phyloP scores from a whole-genome alignment of 37 sponge, comb jelly and placozoan genomes.

The Spongia lamella region DNA sequence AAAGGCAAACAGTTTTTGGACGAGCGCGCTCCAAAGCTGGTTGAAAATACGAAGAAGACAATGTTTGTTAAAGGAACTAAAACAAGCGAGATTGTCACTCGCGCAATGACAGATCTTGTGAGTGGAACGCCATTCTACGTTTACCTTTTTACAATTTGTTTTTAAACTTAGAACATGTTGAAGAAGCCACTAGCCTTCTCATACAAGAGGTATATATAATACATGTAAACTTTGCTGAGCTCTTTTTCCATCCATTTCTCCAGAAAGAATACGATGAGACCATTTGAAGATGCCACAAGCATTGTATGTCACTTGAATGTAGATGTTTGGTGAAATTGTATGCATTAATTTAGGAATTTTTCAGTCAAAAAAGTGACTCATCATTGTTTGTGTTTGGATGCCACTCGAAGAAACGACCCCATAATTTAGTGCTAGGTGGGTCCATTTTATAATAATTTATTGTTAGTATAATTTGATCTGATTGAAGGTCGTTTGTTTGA shows the following conservation, averaged over 20 bases:
- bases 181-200: constrained; percentile 79
- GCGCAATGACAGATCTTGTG: constrained; percentile 80
- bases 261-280: constrained; percentile 69
- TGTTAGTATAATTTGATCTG: not conserved
- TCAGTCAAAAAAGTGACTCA: constrained; percentile 78
- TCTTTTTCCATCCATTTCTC: too few species aligned
- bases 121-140: not conserved
- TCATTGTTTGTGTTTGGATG: constrained; percentile 89
- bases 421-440: constrained; percentile 88
- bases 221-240: constrained; percentile 1
- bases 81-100: constrained; percentile 81
- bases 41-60: constrained; percentile 81
- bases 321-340: not conserved
- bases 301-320: constrained; percentile 49
- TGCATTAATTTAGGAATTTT: constrained; percentile 62
- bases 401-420: constrained; percentile 94
- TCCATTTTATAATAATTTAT: not conserved
- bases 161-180: constrained; percentile 49
- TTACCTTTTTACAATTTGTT: not conserved
- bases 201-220: constrained; percentile 47
- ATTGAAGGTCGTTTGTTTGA: constrained; percentile 79
- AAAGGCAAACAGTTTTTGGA: constrained; percentile 73
- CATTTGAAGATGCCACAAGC: constrained; percentile 77
- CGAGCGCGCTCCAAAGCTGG: constrained; percentile 70
- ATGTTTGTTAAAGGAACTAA: constrained; percentile 80